phyloP scores from a whole-genome alignment of 2,113 vertebrate genomes.

The Passer domesticus region DNA sequence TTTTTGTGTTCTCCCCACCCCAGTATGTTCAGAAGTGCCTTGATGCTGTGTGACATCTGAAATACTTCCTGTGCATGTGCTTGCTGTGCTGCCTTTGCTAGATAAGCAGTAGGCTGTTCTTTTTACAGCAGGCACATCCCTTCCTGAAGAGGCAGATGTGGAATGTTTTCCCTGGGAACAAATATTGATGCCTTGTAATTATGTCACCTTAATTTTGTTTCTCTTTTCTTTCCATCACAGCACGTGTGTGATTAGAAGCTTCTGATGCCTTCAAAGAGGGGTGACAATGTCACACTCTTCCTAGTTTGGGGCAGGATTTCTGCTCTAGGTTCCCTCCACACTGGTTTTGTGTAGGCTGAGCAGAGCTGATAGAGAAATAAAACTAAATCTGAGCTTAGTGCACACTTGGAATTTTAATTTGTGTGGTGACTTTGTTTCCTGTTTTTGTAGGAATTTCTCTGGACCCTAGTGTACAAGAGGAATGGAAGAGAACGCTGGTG shows the following conservation, averaged over 20 bases:
- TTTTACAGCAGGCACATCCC: neutral
- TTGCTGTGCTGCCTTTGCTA: neutral
- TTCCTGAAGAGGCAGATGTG: neutral
- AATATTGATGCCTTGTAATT: neutral
- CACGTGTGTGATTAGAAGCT: neutral
- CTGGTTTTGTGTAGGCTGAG: neutral
- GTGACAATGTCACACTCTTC: neutral
- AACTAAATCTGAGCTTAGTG: neutral
- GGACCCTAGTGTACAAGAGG: neutral
- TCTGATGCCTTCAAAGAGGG: neutral
- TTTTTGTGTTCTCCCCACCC: rapidly evolving
- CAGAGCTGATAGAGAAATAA: neutral
- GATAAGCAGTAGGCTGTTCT: neutral
- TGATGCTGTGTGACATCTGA: neutral
- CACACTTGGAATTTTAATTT: neutral
- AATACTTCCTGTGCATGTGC: neutral
- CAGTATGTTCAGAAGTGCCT: neutral
- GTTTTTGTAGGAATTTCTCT: slow-evolving; percentile 1
- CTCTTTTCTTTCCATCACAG: neutral
- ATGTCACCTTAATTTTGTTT: neutral
- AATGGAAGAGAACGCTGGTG: slow-evolving; percentile 58
- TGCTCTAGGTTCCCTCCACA: neutral
- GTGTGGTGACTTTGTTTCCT: neutral
- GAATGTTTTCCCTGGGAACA: neutral
- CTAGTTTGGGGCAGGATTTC: neutral